Evolutionary conservation across 2,888 invertebrate species (phyloP).

Genomic region (Caenorhabditis japonica): DNA sequence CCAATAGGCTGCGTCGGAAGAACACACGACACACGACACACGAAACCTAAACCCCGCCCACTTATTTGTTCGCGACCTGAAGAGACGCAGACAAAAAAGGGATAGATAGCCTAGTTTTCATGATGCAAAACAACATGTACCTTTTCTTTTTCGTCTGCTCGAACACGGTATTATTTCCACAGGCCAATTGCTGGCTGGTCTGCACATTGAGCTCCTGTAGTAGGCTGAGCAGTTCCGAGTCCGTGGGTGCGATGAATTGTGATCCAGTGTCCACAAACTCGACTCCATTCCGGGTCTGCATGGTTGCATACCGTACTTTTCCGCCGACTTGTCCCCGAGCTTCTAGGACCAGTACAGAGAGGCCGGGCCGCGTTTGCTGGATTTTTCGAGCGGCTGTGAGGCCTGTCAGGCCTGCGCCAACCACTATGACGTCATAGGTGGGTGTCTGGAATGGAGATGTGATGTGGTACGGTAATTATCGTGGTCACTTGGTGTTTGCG

Average conservation of each 20-base stretch:
- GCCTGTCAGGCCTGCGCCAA: slow-evolving; percentile 77
- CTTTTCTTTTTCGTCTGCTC: slow-evolving; percentile 44
- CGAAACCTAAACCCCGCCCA: too few species aligned
- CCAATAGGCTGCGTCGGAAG: too few species aligned
- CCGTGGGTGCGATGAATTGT: slow-evolving; percentile 61
- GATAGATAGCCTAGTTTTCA: too few species aligned
- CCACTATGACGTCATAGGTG: slow-evolving; percentile 75
- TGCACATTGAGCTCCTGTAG: slow-evolving; percentile 42
- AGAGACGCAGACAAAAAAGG: background rate
- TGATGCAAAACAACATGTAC: too few species aligned
- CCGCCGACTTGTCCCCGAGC: slow-evolving; percentile 62
- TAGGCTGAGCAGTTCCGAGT: slow-evolving; percentile 53
- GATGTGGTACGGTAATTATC: background rate
- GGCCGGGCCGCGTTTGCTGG: slow-evolving; percentile 46
- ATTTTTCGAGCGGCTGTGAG: slow-evolving; percentile 76
- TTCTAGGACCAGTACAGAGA: slow-evolving; percentile 54
- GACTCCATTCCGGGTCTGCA: slow-evolving; percentile 62
- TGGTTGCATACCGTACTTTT: slow-evolving; percentile 56
- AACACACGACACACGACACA: too few species aligned
- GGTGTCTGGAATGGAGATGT: slow-evolving; percentile 14
- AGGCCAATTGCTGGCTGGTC: slow-evolving; percentile 46
- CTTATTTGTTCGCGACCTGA: too few species aligned
- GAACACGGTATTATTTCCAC: slow-evolving; percentile 54
- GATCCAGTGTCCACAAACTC: slow-evolving; percentile 61
- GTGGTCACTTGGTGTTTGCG: too few species aligned